Base-by-base conservation (phyloP, 2,797 vertebrate species). In the Acrossocheilus fasciatus region DNA sequence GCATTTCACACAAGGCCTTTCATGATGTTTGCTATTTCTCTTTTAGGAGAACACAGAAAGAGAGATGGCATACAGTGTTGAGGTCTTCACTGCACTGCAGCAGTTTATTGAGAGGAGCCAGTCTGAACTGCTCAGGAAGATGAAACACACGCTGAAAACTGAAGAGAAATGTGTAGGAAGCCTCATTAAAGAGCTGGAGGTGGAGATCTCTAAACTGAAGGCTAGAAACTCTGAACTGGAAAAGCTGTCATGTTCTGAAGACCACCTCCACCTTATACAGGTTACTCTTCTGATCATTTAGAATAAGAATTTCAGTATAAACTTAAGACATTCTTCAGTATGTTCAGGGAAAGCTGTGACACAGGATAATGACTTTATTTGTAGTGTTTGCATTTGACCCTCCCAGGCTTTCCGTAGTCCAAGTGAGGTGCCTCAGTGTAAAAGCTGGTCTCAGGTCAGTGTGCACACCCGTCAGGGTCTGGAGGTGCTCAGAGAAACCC, bases 181-280 rank as follows among this genome's bases (percentile, higher is more conserved):
- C 2, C 89, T 95, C 30, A 70, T 94, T 36, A 15, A 82, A 23
- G 90, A 93, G 54, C 90, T 96, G 88, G 84, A 94, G 91, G 70
- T 89, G 89, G 94, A 96, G 73, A 89, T 96, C 75, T 15, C 18
- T 1, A 88, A 93, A 82, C 91, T 95, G 41, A 86, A 92, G 59
- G 90, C 62, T 69, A 94, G 87, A 79, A 91, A 89, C 41, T 69
- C 57, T 12, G 91, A 95, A 82, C 89, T 94, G 91, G 89, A 94
- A 91, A 86, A 91, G 72, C 92, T 95, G 8, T 89, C 83, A 57
- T 84, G 88, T 79, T 90, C 92, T 1, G 92, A 95, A n/a, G 94
- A 95, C 87, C 93, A 94, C 87, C 89, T 95, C 41, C 87, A 89
- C 72, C 87, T 95, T 14, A 87, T 95, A 70, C 92, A 95, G 94